Conservation (phyloP, 2,113 vertebrate species). For the Mus pahari region DNA sequence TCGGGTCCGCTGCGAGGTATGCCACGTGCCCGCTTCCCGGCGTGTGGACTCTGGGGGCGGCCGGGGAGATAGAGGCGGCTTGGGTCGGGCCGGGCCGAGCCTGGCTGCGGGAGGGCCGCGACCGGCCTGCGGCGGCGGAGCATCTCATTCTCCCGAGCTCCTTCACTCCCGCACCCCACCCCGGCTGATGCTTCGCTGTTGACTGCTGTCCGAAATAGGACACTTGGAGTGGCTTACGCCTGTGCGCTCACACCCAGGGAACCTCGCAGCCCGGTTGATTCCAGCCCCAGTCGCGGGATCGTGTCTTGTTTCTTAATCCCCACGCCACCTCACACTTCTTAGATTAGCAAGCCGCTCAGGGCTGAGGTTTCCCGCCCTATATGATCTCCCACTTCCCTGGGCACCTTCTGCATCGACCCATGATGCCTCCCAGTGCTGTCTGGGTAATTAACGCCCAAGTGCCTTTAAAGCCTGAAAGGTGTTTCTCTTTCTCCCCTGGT, state of each 20-base stretch:
- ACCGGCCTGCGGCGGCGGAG: not conserved
- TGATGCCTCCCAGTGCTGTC: not conserved
- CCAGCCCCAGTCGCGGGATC: not conserved
- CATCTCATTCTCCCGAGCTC: not conserved
- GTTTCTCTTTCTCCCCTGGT: not conserved
- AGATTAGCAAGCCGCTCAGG: not conserved
- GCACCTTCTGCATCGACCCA: not conserved
- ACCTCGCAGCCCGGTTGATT: not conserved
- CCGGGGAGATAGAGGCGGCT: conserved; percentile 38
- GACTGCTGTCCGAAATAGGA: conserved; percentile 6
- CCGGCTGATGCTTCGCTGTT: not conserved
- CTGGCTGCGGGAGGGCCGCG: not conserved
- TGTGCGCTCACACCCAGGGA: not conserved
- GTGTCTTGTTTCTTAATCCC: not conserved
- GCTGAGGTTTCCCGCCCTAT: not conserved
- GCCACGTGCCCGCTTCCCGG: not conserved
- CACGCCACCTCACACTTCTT: not conserved
- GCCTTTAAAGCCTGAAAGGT: not conserved
- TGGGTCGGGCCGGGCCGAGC: conserved; percentile 1
- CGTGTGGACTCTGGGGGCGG: conserved; percentile 6
- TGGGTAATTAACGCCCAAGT: not conserved
- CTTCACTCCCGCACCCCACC: not conserved
- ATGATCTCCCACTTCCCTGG: not conserved
- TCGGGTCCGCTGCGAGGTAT: conserved; percentile 70
- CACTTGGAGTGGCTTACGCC: not conserved